Percentiles rank a stretch among this genome's conserved stretches.
Evolutionary conservation across 2,113 vertebrate species (phyloP).

Genomic region (Excalfactoria chinensis): DNA sequence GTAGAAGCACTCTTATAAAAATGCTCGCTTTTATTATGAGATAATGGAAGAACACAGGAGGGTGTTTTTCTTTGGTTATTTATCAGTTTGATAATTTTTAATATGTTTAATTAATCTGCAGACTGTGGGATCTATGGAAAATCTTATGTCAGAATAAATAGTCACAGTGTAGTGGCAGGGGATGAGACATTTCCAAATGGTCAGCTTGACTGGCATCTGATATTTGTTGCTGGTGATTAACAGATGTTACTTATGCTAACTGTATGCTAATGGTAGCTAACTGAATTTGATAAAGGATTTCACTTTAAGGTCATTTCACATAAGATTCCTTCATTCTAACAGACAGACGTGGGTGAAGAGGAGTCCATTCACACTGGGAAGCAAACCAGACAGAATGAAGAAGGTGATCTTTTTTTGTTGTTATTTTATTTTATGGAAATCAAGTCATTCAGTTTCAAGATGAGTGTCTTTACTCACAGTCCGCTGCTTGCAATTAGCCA

Average conservation of each 20-base stretch:
- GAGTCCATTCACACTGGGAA: background rate
- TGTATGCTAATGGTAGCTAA: background rate
- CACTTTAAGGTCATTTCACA: background rate
- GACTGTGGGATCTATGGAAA: background rate
- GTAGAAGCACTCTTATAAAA: background rate
- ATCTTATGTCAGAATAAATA: background rate
- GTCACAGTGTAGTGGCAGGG: rapidly evolving
- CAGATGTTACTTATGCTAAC: background rate
- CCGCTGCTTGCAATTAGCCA: background rate
- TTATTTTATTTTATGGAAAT: background rate
- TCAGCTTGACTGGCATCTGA: background rate
- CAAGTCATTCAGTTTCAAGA: background rate
- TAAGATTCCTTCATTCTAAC: background rate
- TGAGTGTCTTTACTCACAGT: background rate
- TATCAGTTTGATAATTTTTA: background rate
- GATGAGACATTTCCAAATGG: rapidly evolving
- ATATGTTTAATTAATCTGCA: background rate
- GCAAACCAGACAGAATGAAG: background rate
- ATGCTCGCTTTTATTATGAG: background rate
- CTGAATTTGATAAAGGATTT: background rate
- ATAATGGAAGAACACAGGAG: rapidly evolving
- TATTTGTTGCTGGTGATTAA: background rate
- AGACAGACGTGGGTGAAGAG: slow-evolving; percentile 16
- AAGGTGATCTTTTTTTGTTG: background rate
- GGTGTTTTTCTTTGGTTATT: rapidly evolving